Conservation (phyloP, 2,113 vertebrate species). For the Carlito syrichta region DNA sequence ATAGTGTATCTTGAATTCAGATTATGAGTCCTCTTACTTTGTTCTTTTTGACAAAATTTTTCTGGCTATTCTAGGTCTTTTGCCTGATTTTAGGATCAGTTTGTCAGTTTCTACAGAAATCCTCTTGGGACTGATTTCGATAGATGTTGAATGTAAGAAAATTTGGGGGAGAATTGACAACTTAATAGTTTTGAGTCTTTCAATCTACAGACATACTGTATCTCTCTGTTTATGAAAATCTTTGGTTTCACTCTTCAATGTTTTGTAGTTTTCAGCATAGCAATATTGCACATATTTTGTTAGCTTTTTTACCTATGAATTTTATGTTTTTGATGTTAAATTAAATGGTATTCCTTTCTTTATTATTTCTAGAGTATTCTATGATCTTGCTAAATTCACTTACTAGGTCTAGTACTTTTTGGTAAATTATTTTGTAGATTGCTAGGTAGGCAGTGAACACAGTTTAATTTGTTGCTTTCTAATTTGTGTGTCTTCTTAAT, state of each 20-base stretch:
- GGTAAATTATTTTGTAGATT: not conserved
- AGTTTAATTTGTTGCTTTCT: too few relatives aligned
- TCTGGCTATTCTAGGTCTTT: not conserved
- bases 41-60: not conserved
- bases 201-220: not conserved
- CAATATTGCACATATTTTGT: not conserved
- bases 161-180: not conserved
- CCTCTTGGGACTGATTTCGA: not conserved
- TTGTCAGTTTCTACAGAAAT: constrained; percentile 8
- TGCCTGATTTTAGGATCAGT: not conserved
- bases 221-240: not conserved
- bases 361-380: not conserved
- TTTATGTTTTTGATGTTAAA: not conserved
- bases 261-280: not conserved
- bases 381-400: not conserved
- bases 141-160: not conserved
- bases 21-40: not conserved
- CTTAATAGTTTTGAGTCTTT: not conserved
- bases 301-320: not conserved
- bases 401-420: not conserved
- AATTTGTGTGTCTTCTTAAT: too few relatives aligned
- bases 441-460: too few relatives aligned
- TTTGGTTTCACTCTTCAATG: not conserved
- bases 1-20: not conserved
- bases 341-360: not conserved